Conservation (phyloP, 1,140 invertebrate genomes). For the Psix sp. region DNA sequence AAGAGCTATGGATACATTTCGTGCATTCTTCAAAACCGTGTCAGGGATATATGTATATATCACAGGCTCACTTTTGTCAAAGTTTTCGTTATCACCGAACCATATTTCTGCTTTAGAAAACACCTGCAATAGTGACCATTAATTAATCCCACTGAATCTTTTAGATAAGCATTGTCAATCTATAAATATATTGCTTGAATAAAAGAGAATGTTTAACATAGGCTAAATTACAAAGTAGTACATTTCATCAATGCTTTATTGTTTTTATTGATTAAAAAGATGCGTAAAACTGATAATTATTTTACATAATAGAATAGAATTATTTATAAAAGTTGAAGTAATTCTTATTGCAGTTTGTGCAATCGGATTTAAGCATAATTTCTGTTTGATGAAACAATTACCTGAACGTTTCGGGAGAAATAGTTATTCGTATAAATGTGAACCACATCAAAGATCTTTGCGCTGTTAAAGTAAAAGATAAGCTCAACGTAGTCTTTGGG, state of each 20-base stretch:
- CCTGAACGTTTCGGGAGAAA: slow-evolving; percentile 82
- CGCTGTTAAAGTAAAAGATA: slow-evolving; percentile 82
- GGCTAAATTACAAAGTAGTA: no score
- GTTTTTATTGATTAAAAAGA: no score
- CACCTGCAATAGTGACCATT: slow-evolving; percentile 81
- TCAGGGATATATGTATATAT: slow-evolving; percentile 86
- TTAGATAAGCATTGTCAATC: no score
- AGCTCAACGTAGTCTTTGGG: slow-evolving; percentile 78
- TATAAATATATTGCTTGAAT: no score
- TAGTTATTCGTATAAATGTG: slow-evolving; percentile 85
- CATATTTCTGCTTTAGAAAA: slow-evolving; percentile 83
- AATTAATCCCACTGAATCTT: no score
- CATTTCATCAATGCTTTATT: no score
- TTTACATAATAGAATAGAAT: slow-evolving; percentile 1
- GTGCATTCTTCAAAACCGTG: slow-evolving; percentile 82
- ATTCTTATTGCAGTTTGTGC: not conserved
- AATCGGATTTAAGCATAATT: no score
- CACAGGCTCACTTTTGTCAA: slow-evolving; percentile 80
- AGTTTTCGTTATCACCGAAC: slow-evolving; percentile 82
- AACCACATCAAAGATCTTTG: slow-evolving; percentile 82
- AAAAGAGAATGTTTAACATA: no score
- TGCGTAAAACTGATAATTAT: no score
- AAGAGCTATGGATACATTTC: slow-evolving; percentile 84
- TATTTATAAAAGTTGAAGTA: not conserved
- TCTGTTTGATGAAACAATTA: no score